Evolutionary conservation across 2,113 vertebrate genomes (phyloP), one percentile per base, ranked within the genome.

Genomic region (Atlantisia rogersi): DNA sequence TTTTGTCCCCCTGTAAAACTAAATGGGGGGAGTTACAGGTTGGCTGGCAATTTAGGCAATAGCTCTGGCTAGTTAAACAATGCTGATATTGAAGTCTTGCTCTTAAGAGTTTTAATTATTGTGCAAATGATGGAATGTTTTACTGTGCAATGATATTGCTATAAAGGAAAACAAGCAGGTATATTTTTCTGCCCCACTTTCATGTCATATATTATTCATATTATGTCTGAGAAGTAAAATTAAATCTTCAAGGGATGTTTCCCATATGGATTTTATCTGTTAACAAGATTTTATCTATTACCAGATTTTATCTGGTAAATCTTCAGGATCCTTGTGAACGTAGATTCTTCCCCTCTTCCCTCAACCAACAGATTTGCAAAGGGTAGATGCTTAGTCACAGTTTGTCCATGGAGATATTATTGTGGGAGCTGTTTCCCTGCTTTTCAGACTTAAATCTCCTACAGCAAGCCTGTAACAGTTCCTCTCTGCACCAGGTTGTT

Each of bases 1-100:
- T 55, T 17, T 20, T 78, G 46, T 82, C 40, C 59, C 60, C 5
- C 39, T 67, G 26, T n/a, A 58, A 44, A 68, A 59, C 19, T 56
- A 4, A 83, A 89, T 28, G 31, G 7, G 32, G 35, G 5, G 2
- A 1, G 0, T 50, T 50, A 40, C 12, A 39, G 16, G 1, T 52
- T 85, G 42, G 4, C 53, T 79, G 18, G 13, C 20, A 60, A 26
- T 32, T 60, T 32, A 50, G 29, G 8, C 42, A 39, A 9, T 69
- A 68, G 25, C 44, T 79, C 14, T 37, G 50, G 7, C 29, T 52
- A 75, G 8, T 75, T 84, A 42, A 18, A 42, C 16, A 28, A 37
- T 0, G 2, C 21, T 75, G 37, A 5, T 29, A 64, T 40, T 71
- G 6, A 59, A 29, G 9, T 64, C 37, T 69, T 86, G 18, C 24